phyloP scores from a whole-genome alignment of 2,113 vertebrate genomes.

The Mola mola region DNA sequence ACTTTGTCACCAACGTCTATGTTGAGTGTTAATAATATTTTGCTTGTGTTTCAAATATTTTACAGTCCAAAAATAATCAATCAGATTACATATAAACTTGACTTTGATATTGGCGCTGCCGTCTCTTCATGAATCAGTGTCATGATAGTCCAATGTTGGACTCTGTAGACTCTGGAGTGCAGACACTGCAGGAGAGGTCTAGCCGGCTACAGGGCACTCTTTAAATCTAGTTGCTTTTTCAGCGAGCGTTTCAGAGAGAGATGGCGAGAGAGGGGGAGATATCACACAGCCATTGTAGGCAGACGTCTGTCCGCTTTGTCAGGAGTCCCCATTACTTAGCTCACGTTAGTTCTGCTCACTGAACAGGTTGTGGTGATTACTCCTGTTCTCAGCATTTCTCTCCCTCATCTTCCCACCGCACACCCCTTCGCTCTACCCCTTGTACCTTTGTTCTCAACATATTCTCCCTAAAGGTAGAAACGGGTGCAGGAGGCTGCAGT shows the following conservation, averaged over 20 bases:
- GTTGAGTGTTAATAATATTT: too few species aligned
- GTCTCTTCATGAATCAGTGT: conserved; percentile 53
- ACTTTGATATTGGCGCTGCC: conserved; percentile 6
- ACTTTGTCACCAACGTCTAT: not conserved
- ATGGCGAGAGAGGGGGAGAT: not conserved
- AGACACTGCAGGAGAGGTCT: conserved; percentile 23
- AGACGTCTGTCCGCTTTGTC: conserved; percentile 37
- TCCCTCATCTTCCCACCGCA: conserved; percentile 11
- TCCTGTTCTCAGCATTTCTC: conserved; percentile 11
- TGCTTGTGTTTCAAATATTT: too few species aligned
- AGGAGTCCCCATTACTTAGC: conserved; percentile 11
- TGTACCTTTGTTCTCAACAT: conserved; percentile 13
- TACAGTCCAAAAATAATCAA: conserved; percentile 13
- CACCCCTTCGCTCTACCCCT: conserved; percentile 12
- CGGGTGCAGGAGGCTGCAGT: not conserved
- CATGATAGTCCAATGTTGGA: conserved; percentile 55
- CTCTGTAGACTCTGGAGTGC: conserved; percentile 51
- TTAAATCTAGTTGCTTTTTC: conserved; percentile 28
- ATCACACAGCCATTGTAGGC: conserved; percentile 15
- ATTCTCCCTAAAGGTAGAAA: conserved; percentile 27
- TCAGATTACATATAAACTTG: conserved; percentile 25
- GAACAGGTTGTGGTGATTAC: conserved; percentile 24
- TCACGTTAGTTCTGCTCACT: conserved; percentile 36
- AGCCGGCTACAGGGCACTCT: conserved; percentile 12
- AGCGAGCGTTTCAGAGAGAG: conserved; percentile 4